A percentile compares a stretch with the other conserved stretches of the same genome.
Conservation (phyloP, 2,113 vertebrate species). For the Salvelinus fontinalis region DNA sequence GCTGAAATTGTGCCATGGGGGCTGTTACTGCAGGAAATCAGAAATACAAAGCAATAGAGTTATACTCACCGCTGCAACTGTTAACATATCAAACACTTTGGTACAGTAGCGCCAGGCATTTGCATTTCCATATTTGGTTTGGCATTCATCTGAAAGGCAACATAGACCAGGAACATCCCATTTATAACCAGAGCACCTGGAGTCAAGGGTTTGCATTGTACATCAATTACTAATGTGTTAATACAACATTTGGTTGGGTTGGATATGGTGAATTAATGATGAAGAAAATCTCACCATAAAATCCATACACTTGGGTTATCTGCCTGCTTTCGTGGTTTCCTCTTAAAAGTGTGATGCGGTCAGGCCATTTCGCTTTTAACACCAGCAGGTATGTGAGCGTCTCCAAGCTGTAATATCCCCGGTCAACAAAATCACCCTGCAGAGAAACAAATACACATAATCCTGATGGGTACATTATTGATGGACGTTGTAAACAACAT, state of each 20-base stretch:
- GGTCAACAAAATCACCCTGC: conserved; percentile 96
- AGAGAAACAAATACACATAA: conserved; percentile 28
- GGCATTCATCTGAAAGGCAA: conserved; percentile 88
- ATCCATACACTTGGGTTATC: conserved; percentile 97
- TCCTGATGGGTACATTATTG: too few relatives aligned
- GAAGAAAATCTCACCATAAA: conserved; percentile 82
- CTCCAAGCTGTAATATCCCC: conserved; percentile 96
- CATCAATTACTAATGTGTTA: too few relatives aligned
- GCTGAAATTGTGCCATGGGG: too few relatives aligned
- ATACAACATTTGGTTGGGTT: too few relatives aligned
- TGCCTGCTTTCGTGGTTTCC: conserved; percentile 97
- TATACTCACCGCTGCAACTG: conserved; percentile 92
- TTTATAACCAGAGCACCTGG: neutral
- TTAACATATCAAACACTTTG: conserved; percentile 98
- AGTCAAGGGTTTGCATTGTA: too few relatives aligned
- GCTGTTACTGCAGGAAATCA: too few relatives aligned
- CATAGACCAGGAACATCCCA: too few relatives aligned
- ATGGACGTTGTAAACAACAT: too few relatives aligned
- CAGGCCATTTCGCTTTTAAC: conserved; percentile 96
- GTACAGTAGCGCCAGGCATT: conserved; percentile 98
- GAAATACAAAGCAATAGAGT: neutral
- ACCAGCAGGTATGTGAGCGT: conserved; percentile 96
- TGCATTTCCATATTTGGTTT: conserved; percentile 97
- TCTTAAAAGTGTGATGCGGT: conserved; percentile 92
- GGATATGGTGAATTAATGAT: too few relatives aligned